Evolutionary conservation across 2,113 vertebrate species (phyloP).

Genomic region (Phalacrocorax pelagicus): DNA sequence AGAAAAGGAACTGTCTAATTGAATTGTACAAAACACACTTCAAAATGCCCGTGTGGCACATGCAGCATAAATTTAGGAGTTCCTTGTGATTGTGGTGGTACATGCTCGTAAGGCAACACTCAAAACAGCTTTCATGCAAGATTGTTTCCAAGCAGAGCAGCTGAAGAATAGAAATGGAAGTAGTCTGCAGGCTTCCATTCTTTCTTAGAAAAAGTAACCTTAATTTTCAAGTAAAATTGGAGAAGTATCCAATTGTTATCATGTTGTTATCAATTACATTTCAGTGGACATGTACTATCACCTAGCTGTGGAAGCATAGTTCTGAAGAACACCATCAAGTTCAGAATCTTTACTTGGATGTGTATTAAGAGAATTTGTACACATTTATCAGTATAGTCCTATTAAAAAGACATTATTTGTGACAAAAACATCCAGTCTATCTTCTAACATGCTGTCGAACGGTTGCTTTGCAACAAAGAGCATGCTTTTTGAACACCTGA

Average conservation of each 20-base stretch:
- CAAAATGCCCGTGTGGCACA: not conserved
- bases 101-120: not conserved
- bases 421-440: not conserved
- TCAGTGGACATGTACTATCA: not conserved
- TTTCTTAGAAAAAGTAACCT: not conserved
- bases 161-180: not conserved
- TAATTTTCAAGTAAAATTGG: not conserved
- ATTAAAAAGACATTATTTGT: not conserved
- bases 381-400: not conserved
- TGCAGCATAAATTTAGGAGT: not conserved
- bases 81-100: not conserved
- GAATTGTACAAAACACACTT: not conserved
- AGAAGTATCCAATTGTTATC: not conserved
- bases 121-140: not conserved
- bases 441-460: not conserved
- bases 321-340: not conserved
- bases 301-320: not conserved
- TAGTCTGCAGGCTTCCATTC: not conserved
- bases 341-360: not conserved
- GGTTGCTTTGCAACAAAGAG: not conserved
- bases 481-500: not conserved
- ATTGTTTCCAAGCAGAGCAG: not conserved
- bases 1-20: not conserved
- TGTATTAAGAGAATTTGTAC: not conserved
- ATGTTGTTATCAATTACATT: not conserved